Percentiles rank a stretch among this genome's conserved stretches.
These are phyloP conservation scores for Trichomycterus rosablanca DNA, from an alignment of 2,113 vertebrate species.

Conservation along the genomic window DNA sequence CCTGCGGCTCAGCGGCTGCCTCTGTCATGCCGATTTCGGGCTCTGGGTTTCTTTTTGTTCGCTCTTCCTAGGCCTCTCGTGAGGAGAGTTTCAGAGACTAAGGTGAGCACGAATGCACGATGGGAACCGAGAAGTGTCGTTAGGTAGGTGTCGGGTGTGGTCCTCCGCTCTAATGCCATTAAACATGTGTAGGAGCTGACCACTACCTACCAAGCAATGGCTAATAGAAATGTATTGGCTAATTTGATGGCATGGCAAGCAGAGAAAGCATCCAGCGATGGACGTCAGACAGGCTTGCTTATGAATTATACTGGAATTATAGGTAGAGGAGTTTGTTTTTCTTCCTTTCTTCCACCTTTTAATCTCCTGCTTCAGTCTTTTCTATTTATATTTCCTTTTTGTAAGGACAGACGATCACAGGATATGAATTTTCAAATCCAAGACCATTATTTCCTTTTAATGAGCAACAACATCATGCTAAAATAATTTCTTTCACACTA, in stretches of 20 bases:
- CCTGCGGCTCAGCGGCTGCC: slow-evolving; percentile 36
- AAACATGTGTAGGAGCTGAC: slow-evolving; percentile 8
- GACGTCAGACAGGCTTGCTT: slow-evolving; percentile 36
- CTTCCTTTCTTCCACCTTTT: slow-evolving; percentile 9
- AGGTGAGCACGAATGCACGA: too few species aligned
- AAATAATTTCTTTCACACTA: too few species aligned
- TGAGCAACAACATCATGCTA: too few species aligned
- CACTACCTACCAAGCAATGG: slow-evolving; percentile 27
- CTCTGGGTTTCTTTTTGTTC: slow-evolving; percentile 36
- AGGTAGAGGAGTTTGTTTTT: slow-evolving; percentile 12
- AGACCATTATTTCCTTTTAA: too few species aligned
- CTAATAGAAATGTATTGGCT: slow-evolving; percentile 35
- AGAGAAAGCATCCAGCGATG: slow-evolving; percentile 44
- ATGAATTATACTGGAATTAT: slow-evolving; percentile 34
- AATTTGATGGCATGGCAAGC: slow-evolving; percentile 41
- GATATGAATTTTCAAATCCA: too few species aligned
- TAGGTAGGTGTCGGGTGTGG: slow-evolving; percentile 2
- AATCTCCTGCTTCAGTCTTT: background rate
- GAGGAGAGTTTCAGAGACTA: slow-evolving; percentile 5
- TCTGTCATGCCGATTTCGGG: slow-evolving; percentile 46
- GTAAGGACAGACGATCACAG: background rate
- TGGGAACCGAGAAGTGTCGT: too few species aligned
- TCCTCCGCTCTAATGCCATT: slow-evolving; percentile 2
- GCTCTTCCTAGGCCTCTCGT: slow-evolving; percentile 13
- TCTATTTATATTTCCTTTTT: background rate